Evolutionary conservation across 1,140 invertebrate genomes (phyloP).

Genomic region (Drosophila ambigua): DNA sequence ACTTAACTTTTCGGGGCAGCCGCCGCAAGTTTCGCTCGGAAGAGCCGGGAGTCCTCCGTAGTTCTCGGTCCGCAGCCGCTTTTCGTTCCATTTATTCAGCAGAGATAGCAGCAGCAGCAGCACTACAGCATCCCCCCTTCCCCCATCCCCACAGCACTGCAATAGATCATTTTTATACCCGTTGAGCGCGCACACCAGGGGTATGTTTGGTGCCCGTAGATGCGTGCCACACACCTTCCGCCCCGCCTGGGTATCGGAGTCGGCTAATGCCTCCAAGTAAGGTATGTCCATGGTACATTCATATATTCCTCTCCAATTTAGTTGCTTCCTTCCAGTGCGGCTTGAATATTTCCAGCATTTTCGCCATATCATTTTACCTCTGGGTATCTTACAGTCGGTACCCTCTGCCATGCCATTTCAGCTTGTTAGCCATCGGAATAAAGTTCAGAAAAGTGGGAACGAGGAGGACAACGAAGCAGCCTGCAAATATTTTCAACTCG

Average conservation of each 20-base stretch:
- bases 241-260: no score
- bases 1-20: slow-evolving; percentile 75
- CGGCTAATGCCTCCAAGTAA: neutral
- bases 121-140: slow-evolving; percentile 13
- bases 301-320: no score
- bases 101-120: slow-evolving; percentile 24
- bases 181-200: neutral
- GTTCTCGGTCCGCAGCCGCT: neutral
- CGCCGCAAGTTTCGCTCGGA: slow-evolving; percentile 59
- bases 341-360: no score
- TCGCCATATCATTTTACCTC: no score
- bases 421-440: slow-evolving; percentile 24
- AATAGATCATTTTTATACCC: slow-evolving; percentile 61
- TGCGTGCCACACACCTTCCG: no score
- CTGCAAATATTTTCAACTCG: slow-evolving; percentile 66
- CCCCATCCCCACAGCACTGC: slow-evolving; percentile 10
- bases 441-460: slow-evolving; percentile 44
- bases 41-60: slow-evolving; percentile 12
- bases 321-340: no score
- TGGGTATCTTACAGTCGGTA: no score
- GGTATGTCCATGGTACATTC: no score
- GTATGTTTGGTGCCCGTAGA: neutral
- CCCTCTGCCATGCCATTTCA: no score
- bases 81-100: slow-evolving; percentile 50
- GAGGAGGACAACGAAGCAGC: slow-evolving; percentile 21